These are phyloP conservation scores for Agapetus fuscipes DNA, from an alignment of 2,888 invertebrate species.

Conservation along the genomic window DNA sequence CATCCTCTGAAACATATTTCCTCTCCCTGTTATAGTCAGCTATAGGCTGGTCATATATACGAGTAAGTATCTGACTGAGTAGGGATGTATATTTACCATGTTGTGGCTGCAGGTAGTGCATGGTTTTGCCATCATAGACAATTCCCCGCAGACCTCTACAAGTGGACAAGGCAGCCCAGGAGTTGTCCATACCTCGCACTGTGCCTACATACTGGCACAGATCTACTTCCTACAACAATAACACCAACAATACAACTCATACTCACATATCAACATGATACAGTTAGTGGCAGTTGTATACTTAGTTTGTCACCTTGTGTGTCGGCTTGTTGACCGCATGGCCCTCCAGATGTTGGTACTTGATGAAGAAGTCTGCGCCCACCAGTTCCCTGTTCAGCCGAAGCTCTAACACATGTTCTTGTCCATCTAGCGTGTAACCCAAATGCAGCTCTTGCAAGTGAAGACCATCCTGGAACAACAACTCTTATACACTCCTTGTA, in stretches of 20 bases:
- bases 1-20: too few species aligned
- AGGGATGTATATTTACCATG: slow-evolving; percentile 24
- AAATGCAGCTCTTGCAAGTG: slow-evolving; percentile 51
- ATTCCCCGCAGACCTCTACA: slow-evolving; percentile 69
- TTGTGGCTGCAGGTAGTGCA: slow-evolving; percentile 60
- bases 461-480: too few species aligned
- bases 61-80: too few species aligned
- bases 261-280: not conserved
- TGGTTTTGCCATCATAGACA: slow-evolving; percentile 65
- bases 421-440: slow-evolving; percentile 55
- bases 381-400: slow-evolving; percentile 63
- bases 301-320: slow-evolving; percentile 40
- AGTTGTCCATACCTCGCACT: slow-evolving; percentile 56
- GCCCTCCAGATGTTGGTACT: slow-evolving; percentile 47
- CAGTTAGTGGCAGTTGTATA: not conserved
- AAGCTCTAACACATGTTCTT: slow-evolving; percentile 58
- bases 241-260: not conserved
- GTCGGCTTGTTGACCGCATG: slow-evolving; percentile 46
- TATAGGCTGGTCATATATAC: too few species aligned
- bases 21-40: too few species aligned
- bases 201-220: slow-evolving; percentile 71
- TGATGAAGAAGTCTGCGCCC: slow-evolving; percentile 55
- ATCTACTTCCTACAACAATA: slow-evolving; percentile 56
- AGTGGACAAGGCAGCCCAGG: slow-evolving; percentile 79
- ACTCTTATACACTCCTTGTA: too few species aligned